Percentiles rank a stretch among this genome's conserved stretches.
These are phyloP conservation scores for Anodontia alba DNA, from an alignment of 2,888 invertebrate species.

Conservation along the genomic window DNA sequence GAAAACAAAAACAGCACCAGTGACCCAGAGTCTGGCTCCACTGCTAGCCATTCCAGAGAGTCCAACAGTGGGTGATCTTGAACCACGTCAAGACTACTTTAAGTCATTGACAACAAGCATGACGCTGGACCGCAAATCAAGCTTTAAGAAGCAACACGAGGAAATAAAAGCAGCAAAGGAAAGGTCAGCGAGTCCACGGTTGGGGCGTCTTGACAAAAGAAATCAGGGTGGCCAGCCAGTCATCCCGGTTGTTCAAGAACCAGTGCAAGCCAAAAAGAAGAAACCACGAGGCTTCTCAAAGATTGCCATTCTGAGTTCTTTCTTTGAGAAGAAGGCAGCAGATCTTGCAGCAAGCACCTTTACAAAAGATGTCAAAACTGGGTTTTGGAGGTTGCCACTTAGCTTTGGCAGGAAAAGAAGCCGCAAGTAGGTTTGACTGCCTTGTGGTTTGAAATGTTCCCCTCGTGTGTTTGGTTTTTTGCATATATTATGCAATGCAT, in stretches of 20 bases:
- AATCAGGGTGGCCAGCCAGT: slow-evolving; percentile 46
- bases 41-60: slow-evolving; percentile 61
- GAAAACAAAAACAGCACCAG: slow-evolving; percentile 79
- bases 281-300: slow-evolving; percentile 66
- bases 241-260: slow-evolving; percentile 43
- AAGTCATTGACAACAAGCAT: slow-evolving; percentile 77
- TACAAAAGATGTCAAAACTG: slow-evolving; percentile 35
- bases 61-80: slow-evolving; percentile 46
- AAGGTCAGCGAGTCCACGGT: slow-evolving; percentile 49
- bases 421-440: slow-evolving; percentile 35
- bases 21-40: slow-evolving; percentile 51
- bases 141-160: slow-evolving; percentile 24
- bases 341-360: slow-evolving; percentile 53
- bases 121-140: slow-evolving; percentile 73
- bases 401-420: slow-evolving; percentile 48
- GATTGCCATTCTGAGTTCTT: slow-evolving; percentile 80
- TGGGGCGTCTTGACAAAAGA: slow-evolving; percentile 42
- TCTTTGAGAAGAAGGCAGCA: slow-evolving; percentile 79
- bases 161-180: slow-evolving; percentile 10
- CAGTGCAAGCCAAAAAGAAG: slow-evolving; percentile 46
- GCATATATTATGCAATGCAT: neutral
- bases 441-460: slow-evolving; percentile 4
- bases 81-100: slow-evolving; percentile 62
- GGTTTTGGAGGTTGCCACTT: slow-evolving; percentile 49
- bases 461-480: neutral